These are phyloP conservation scores for Taenaris catops DNA, from an alignment of 2,888 invertebrate genomes.

Conservation along the genomic window DNA sequence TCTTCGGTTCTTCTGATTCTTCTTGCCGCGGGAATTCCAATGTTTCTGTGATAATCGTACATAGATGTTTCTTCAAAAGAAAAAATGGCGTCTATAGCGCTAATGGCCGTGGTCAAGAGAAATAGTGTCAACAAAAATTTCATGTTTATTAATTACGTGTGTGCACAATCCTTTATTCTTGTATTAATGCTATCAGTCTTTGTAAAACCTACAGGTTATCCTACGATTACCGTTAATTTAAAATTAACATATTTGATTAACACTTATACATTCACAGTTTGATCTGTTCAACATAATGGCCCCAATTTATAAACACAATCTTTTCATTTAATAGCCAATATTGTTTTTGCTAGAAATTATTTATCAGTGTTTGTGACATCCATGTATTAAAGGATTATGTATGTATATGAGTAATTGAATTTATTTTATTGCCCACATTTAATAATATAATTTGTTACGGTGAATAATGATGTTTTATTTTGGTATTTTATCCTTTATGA, in stretches of 20 bases:
- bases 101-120: conserved; percentile 29
- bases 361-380: conserved; percentile 4
- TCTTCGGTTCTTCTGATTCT: conserved; percentile 36
- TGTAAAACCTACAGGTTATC: no score
- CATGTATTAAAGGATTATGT: conserved; percentile 8
- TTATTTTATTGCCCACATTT: no score
- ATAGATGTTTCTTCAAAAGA: conserved; percentile 26
- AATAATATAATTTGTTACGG: no score
- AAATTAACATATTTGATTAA: conserved; percentile 3
- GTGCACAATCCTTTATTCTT: no score
- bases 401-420: no score
- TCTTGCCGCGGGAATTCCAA: conserved; percentile 42
- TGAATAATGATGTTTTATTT: no score
- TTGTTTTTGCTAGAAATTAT: conserved; percentile 3
- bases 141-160: no score
- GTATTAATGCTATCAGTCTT: no score
- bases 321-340: no score
- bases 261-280: neutral
- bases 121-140: conserved; percentile 9
- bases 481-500: no score
- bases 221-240: neutral
- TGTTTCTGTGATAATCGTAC: conserved; percentile 38
- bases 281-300: no score
- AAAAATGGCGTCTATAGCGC: conserved; percentile 22
- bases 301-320: no score